Evolutionary conservation across 2,113 vertebrate genomes (phyloP).

Genomic region (Xenus cinereus): DNA sequence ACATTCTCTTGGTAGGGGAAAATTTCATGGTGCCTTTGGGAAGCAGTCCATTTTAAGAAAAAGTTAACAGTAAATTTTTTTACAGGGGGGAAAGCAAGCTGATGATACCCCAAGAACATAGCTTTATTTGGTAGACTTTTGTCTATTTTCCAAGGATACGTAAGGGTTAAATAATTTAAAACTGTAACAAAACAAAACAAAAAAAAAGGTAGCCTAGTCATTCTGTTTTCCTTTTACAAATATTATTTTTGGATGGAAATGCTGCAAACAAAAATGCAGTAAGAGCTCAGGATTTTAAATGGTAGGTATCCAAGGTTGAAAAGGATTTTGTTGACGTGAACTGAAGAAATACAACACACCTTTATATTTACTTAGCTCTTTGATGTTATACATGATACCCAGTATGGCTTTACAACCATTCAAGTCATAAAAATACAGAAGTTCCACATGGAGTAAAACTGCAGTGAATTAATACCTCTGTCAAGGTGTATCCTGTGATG

Average conservation of each 20-base stretch:
- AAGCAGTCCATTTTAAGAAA: not conserved
- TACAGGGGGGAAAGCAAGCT: not conserved
- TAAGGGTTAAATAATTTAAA: slow-evolving; percentile 12
- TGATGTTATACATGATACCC: slow-evolving; percentile 7
- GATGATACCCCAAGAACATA: not conserved
- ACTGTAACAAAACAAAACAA: not conserved
- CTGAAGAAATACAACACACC: slow-evolving; percentile 8
- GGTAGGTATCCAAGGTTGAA: not conserved
- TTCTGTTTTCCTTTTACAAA: not conserved
- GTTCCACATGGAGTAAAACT: not conserved
- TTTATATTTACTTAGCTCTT: slow-evolving; percentile 13
- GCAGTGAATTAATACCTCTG: slow-evolving; percentile 7
- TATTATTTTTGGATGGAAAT: slow-evolving; percentile 46
- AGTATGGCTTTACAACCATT: not conserved
- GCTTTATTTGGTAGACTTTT: slow-evolving; percentile 16
- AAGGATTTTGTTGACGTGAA: not conserved
- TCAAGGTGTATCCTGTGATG: not conserved
- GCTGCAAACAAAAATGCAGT: slow-evolving; percentile 21
- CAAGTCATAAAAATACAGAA: slow-evolving; percentile 8
- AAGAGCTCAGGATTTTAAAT: not conserved
- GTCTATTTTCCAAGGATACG: not conserved
- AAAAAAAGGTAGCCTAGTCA: not conserved
- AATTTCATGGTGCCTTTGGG: not conserved
- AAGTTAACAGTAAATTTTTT: slow-evolving; percentile 14
- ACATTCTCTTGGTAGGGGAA: not conserved